Evolutionary conservation across 2,113 vertebrate species (phyloP), one percentile per base, ranked within the genome.

Genomic region (Psittacus erithacus): DNA sequence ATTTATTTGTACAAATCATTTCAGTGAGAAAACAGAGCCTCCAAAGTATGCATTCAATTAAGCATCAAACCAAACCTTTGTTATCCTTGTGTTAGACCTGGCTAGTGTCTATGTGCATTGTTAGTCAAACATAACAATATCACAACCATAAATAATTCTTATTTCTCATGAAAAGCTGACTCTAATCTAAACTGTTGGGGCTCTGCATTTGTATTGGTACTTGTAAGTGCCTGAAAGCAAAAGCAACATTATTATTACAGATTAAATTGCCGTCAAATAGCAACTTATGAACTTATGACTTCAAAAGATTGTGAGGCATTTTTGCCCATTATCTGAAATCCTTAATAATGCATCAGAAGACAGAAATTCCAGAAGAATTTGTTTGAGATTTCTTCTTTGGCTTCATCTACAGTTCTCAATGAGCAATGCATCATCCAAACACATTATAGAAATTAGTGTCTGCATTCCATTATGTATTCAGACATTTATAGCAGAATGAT

Each of bases 401-500:
- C 67, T 97, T 97, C 84, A 88, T 86, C 70, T 94, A 91, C 86
- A 83, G 94, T 91, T 96, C 93, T 93, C 96, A 94, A 96, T 93
- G 93, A 96, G 88, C 82, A 96, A 98, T 97, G 96, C 47, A 97
- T 97, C 97, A 97, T 96, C 91, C 87, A 98, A 97, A 97, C 92
- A 96, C 91, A 96, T 95, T 97, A 97, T 49, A 97, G 96, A 98
- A 98, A 97, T 97, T 97, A 98, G 88, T 93, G 68, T 68, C 94
- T 97, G 91, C 92, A 97, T 96, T 97, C 95, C 94, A 97, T 97
- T 97, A 97, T 96, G 94, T 93, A 97, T 96, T 97, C 93, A 97
- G 97, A 97, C 97, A 97, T 97, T 98, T 97, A 97, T 95, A 97
- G 92, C 91, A 97, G 87, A 88, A 96, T 97, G 97, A 97, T 97